phyloP scores from a whole-genome alignment of 2,113 vertebrate genomes.

The cat (Felis catus) region F.catus_Fca126_mat1.0 CM031419.1:162372501-162373000 shows the following conservation, averaged over 20 bases:
- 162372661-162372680: neutral
- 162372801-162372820: conserved; percentile 16
- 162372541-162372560: neutral
- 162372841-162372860: conserved; percentile 22
- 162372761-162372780: neutral
- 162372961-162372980: neutral
- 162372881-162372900: neutral
- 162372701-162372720: neutral
- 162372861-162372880: conserved; percentile 22
- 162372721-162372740: neutral
- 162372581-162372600: conserved; percentile 38
- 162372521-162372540: neutral
- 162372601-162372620: conserved; percentile 13
- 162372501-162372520: neutral
- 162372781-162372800: conserved; percentile 30
- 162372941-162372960: neutral
- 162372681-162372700: neutral
- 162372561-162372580: neutral
- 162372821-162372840: neutral
- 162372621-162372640: conserved; percentile 24
- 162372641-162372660: conserved; percentile 29
- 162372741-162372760: neutral
- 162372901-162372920: conserved; percentile 1
- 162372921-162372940: neutral
- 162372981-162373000: neutral